A percentile compares a stretch with the other conserved stretches of the same genome.
These are phyloP conservation scores for Ctenodactylus gundi DNA, from an alignment of 2,113 vertebrate species.

Conservation along the genomic window DNA sequence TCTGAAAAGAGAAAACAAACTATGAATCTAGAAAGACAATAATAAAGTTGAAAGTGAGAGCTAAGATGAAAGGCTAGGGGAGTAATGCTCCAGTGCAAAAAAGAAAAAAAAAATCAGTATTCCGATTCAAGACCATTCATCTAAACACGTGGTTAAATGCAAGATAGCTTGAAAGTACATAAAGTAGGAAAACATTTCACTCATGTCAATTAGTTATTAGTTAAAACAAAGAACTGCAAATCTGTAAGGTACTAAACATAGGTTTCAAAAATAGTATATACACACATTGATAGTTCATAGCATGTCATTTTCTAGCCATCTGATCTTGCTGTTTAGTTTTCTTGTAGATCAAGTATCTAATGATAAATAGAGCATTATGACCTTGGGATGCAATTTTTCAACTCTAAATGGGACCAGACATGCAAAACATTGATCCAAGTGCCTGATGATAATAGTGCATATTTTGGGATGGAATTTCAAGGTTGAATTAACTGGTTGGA, in stretches of 20 bases:
- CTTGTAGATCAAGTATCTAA: neutral
- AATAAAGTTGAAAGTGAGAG: neutral
- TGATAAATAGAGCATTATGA: neutral
- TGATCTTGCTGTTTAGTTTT: neutral
- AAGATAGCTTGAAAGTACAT: neutral
- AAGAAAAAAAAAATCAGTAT: neutral
- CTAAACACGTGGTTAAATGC: neutral
- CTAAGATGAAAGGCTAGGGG: neutral
- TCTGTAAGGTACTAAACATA: neutral
- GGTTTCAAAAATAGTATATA: neutral
- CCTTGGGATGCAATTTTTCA: neutral
- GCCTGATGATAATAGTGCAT: neutral
- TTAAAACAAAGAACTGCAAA: neutral
- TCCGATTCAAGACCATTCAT: neutral
- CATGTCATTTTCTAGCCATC: neutral
- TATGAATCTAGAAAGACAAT: neutral
- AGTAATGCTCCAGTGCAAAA: neutral
- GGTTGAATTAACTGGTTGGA: neutral
- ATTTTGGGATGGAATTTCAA: accelerated
- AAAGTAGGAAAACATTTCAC: neutral
- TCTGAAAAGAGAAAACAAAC: neutral
- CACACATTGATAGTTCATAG: neutral
- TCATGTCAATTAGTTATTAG: neutral
- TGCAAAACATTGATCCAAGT: neutral
- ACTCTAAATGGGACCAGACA: neutral